These are phyloP conservation scores for Amia ocellicauda DNA, from an alignment of 2,113 vertebrate species.

Conservation along the genomic window DNA sequence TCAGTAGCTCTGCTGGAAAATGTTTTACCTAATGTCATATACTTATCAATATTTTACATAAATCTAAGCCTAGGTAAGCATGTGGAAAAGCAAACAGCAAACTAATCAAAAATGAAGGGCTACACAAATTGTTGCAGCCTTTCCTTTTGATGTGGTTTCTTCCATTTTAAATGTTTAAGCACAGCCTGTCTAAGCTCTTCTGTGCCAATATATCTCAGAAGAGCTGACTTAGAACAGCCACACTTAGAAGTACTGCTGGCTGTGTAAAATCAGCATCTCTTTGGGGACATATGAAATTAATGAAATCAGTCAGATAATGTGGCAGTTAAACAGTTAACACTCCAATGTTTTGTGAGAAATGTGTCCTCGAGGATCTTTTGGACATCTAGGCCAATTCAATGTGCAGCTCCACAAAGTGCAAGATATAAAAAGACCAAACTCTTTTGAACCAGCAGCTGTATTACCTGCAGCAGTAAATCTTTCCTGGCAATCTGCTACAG, in stretches of 20 bases:
- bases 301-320: constrained; percentile 29
- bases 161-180: constrained; percentile 58
- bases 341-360: constrained; percentile 1
- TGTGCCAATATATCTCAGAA: constrained; percentile 17
- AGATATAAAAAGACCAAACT: constrained; percentile 63
- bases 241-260: not conserved
- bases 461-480: constrained; percentile 65
- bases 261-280: constrained; percentile 27
- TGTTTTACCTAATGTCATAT: too few species aligned
- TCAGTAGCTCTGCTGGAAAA: too few species aligned
- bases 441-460: constrained; percentile 62
- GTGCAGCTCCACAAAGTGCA: constrained; percentile 48
- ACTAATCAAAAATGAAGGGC: constrained; percentile 51
- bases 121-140: constrained; percentile 31
- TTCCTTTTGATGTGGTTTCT: constrained; percentile 54
- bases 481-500: constrained; percentile 60
- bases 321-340: constrained; percentile 14
- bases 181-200: constrained; percentile 42
- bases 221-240: constrained; percentile 9
- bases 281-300: constrained; percentile 40
- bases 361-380: constrained; percentile 33
- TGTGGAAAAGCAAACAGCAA: constrained; percentile 44
- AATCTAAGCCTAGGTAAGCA: constrained; percentile 43
- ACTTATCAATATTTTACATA: constrained; percentile 59
- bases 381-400: constrained; percentile 53